Base-by-base conservation (phyloP, 2,888 invertebrate species). In the Nymphalis polychloros region DNA sequence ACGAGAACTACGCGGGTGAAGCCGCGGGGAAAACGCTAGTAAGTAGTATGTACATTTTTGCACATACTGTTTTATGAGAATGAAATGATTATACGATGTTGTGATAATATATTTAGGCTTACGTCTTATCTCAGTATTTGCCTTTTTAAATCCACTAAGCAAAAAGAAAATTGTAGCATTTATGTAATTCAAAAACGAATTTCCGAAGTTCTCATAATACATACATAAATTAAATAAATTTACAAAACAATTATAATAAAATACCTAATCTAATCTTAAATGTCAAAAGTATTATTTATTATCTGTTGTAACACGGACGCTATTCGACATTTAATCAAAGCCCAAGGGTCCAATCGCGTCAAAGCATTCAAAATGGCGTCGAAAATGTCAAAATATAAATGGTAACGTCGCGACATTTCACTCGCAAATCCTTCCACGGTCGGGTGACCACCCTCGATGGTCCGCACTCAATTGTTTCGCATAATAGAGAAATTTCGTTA, bases 381-480 rank as follows among this genome's bases (percentile, higher is more conserved):
- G 73, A 20, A 79, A 80, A 80, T 80, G 77, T 76, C 81, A 79
- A 75, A 78, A 76, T 48, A 74, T 76, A 74, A 78, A 78, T 78
- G 78, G 68, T 77, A 31, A 74, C 74, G 66, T 72, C 65, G 65
- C 67, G 77, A 73, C 76, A 78, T 79, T 77, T 77, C 65, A 50
- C 68, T 50, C 31, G 66, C 69, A 67, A 69, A 73, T 72, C 73
- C 70, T 48, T 59, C 59, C 70, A 69, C 74, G 73, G 67, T 73
- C 71, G 68, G 74, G 63, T 76, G 77, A 70, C 73, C 75, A 76
- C 75, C 76, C 74, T 72, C 66, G 20, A 63, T 68, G 46, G 62
- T 52, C 53, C 59, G 64, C 64, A 66, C 63, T 64, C 61, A 75
- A 80, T 79, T 79, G 79, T 81, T 78, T 79, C 77, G 76, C 75